Percentiles rank a stretch among this genome's conserved stretches.
Conservation (phyloP, 2,888 invertebrate genomes). For the Ecliptopera silaceata region DNA sequence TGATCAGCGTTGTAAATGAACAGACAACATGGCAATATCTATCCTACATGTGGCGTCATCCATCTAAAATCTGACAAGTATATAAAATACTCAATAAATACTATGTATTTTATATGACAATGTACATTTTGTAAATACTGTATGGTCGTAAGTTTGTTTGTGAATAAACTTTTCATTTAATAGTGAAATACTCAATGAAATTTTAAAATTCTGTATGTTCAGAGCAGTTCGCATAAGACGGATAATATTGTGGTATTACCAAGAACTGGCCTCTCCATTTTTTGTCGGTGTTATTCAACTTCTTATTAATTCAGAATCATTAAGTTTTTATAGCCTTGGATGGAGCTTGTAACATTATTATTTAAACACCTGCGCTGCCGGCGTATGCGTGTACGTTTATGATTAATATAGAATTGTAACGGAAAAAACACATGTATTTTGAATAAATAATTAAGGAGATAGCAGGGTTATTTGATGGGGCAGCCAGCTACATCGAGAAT, state of each 20-base stretch:
- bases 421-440: constrained; percentile 48
- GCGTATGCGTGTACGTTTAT: constrained; percentile 62
- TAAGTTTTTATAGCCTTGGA: constrained; percentile 61
- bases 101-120: no score
- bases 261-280: constrained; percentile 66
- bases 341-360: constrained; percentile 65
- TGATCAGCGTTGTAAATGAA: constrained; percentile 58
- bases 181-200: not conserved
- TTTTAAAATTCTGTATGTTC: constrained; percentile 63
- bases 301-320: constrained; percentile 52
- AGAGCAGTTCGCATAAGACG: constrained; percentile 58
- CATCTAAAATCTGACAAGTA: not conserved
- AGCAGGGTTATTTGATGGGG: constrained; percentile 46
- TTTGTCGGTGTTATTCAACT: constrained; percentile 68
- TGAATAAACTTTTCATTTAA: no score
- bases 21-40: constrained; percentile 48
- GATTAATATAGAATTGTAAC: constrained; percentile 64
- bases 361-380: constrained; percentile 62
- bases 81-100: not conserved
- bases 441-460: constrained; percentile 42
- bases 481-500: constrained; percentile 41
- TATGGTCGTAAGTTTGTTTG: no score
- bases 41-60: constrained; percentile 63
- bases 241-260: constrained; percentile 64
- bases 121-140: no score